Evolutionary conservation across 2,888 invertebrate species (phyloP).

Genomic region (Coelinius sp.): DNA sequence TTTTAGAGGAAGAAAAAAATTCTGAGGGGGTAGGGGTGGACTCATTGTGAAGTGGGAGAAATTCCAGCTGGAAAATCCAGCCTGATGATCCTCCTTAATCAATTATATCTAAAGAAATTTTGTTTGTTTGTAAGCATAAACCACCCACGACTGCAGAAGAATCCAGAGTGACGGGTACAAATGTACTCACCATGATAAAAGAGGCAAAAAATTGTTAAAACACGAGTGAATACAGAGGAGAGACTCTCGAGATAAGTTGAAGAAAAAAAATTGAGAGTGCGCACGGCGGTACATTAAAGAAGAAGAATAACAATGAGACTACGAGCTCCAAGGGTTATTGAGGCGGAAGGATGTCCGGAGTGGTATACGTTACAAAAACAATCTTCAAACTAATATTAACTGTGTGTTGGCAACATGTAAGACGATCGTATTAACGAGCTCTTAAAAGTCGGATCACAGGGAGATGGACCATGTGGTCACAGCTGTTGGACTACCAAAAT

Average conservation of each 20-base stretch:
- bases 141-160: neutral
- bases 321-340: constrained; percentile 39
- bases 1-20: too few relatives aligned
- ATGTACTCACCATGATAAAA: neutral
- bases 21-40: too few relatives aligned
- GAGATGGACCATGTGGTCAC: constrained; percentile 66
- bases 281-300: constrained; percentile 34
- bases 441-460: constrained; percentile 65
- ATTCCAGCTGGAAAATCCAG: too few relatives aligned
- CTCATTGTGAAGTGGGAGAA: too few relatives aligned
- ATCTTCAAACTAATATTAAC: constrained; percentile 69
- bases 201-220: neutral
- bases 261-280: constrained; percentile 31
- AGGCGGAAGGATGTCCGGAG: constrained; percentile 26
- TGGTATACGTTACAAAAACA: constrained; percentile 63
- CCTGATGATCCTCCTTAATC: too few relatives aligned
- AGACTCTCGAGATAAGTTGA: neutral
- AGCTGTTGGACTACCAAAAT: constrained; percentile 56
- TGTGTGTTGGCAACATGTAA: constrained; percentile 68
- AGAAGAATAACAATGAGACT: constrained; percentile 40
- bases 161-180: neutral
- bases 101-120: too few relatives aligned
- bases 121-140: too few relatives aligned
- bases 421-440: constrained; percentile 67
- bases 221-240: neutral